Base-by-base conservation (phyloP, 2,113 vertebrate species). In the Neoarius graeffei region DNA sequence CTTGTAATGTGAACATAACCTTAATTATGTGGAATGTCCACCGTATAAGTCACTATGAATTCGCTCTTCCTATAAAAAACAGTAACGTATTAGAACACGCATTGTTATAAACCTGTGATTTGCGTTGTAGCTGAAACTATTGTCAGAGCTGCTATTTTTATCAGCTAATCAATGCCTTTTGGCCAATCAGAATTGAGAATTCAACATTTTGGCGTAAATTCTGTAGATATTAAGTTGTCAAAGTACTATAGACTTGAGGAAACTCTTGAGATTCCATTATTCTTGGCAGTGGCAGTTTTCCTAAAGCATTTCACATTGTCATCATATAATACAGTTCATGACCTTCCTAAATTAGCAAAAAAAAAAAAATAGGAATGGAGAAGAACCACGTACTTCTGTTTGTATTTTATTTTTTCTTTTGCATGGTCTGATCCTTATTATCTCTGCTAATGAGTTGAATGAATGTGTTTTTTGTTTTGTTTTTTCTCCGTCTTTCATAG, bases 401-500 rank as follows among this genome's bases (percentile, higher is more conserved):
- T 73, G 15, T 4, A 42, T 42, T 48, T 73, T 35, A 30, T 27
- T 71, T 35, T 71, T 71, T 71, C 15, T 35, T 71, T 35, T 74
- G 35, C 71, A 74, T 48, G 71, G 17, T 48, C 30, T 48, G 17
- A 48, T 48, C 3, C 30, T 48, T 76, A 50, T 10, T 25, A 23
- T 50, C 48, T 52, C 10, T 77, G 9, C 35, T 76, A 11, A 52
- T 76, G 42, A 13, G 20, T 74, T 76, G 48, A 50, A 74, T 42
- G 42, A 42, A 42, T 42, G 42, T 4, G 42, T 42, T 42, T 42
- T 42, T 42, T 42, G 35, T 74, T 3, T 48, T 6, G 3, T 17
- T 48, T 23, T 0, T 87, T 87, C 56, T 84, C 83, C 57, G 42
- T 42, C 42, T 42, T 5, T 91, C 62, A 20, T 89, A 99, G 98